Base-by-base conservation (phyloP, 2,888 invertebrate genomes). In the Aleiodes testaceus region DNA sequence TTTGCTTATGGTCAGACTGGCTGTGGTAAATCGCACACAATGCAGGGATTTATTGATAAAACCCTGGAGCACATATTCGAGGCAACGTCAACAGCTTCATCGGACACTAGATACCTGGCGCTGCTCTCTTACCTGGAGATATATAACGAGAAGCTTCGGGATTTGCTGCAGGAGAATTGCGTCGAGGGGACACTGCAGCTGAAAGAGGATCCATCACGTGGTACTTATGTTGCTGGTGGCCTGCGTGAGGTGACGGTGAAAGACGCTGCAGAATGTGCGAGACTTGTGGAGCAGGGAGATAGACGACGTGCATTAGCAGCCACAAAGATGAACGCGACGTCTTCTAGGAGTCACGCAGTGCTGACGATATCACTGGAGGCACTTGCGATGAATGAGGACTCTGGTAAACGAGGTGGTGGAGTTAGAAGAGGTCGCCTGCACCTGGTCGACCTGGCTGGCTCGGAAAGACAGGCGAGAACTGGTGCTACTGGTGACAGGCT, bases 1-100 rank as follows among this genome's bases (percentile, higher is more conserved):
- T 97, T 97, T 87, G 97, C 97, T 0, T 97, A 97, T 84, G 97
- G 97, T 0, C 97, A 97, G 88, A 97, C 96, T 0, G 96, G 97
- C 0, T 95, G 96, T 84, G 97, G 97, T 0, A 97, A 97, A 86
- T 95, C 95, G 0, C 95, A 93, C 84, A 94, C 95, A 11, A 97
- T 97, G 96, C 95, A 95, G 84, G 96, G 93, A 0, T 92, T 95
- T 76, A 93, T 95, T 79, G 93, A 94, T 5, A 90, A 93, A 55
- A 92, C 95, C 0, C 94, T 97, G 86, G 96, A 97, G 83, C 97
- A 97, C 82, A 92, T 97, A 70, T 97, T 97, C 88, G 95, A 96
- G 85, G 93, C 94, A 0, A 95, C 94, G 45, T 91, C 94, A 1
- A 92, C 94, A 0, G 91, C 94, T 0, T 91, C 91, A 67, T 81